phyloP scores from a whole-genome alignment of 1,140 invertebrate species.

The Ips nitidus region DNA sequence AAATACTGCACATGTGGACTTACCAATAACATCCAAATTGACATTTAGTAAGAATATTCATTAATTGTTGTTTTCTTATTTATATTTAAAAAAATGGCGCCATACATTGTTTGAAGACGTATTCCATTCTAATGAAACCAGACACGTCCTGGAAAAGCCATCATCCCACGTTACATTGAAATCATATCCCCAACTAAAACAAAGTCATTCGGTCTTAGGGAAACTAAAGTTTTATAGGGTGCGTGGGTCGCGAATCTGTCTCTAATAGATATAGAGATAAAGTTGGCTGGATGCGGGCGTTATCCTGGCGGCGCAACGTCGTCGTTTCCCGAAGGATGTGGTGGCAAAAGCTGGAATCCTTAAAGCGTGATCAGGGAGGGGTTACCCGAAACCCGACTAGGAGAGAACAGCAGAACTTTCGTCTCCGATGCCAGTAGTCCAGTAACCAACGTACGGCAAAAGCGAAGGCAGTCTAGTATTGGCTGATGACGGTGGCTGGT shows the following conservation, averaged over 20 bases:
- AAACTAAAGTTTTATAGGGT: not conserved
- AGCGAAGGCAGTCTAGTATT: not conserved
- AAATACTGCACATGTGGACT: too few relatives aligned
- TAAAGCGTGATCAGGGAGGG: slow-evolving; percentile 9
- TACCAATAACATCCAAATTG: too few relatives aligned
- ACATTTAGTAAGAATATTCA: too few relatives aligned
- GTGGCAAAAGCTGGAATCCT: slow-evolving; percentile 8
- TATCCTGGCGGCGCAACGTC: slow-evolving; percentile 10
- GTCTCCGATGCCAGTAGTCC: slow-evolving; percentile 7
- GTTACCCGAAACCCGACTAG: slow-evolving; percentile 4
- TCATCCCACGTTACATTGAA: too few relatives aligned
- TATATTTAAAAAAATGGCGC: too few relatives aligned
- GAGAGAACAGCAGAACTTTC: slow-evolving; percentile 6
- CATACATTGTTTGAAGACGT: too few relatives aligned
- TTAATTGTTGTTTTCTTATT: too few relatives aligned
- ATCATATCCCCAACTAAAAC: too few relatives aligned
- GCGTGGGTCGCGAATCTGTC: not conserved
- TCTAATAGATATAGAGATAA: too few relatives aligned
- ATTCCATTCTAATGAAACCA: too few relatives aligned
- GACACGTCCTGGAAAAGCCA: too few relatives aligned
- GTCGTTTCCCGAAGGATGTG: slow-evolving; percentile 6
- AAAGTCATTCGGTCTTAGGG: too few relatives aligned
- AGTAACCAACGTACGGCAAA: slow-evolving; percentile 15
- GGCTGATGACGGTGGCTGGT: slow-evolving; percentile 10
- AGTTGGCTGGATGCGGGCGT: not conserved